A percentile compares a stretch with the other conserved stretches of the same genome.
phyloP scores from a whole-genome alignment of 2,888 invertebrate species.

The Syrphus vitripennis region DNA sequence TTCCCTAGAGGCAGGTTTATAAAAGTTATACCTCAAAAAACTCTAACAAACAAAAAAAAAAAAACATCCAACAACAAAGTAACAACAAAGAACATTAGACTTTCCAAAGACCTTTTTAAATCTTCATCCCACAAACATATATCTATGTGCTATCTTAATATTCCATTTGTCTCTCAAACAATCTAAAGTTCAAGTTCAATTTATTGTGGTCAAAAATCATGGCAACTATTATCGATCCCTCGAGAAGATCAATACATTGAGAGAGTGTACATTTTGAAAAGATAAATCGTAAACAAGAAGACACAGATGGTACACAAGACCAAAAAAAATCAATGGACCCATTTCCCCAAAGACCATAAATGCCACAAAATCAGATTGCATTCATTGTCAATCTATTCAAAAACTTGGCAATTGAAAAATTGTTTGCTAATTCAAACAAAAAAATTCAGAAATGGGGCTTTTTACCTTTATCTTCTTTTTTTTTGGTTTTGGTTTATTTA shows the following conservation, averaged over 20 bases:
- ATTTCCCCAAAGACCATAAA: not conserved
- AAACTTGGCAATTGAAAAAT: not conserved
- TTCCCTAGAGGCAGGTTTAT: too few species aligned
- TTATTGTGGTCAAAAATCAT: not conserved
- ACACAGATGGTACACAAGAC: not conserved
- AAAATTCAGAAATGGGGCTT: not conserved
- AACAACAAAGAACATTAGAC: too few species aligned
- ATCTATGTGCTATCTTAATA: too few species aligned
- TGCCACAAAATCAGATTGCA: slow-evolving; percentile 2
- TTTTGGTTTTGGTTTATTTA: too few species aligned
- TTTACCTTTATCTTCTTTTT: too few species aligned
- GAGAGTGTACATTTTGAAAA: not conserved
- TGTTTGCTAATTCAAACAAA: slow-evolving; percentile 3
- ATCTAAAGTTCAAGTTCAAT: not conserved
- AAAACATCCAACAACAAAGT: too few species aligned
- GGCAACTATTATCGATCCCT: not conserved
- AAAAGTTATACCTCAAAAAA: too few species aligned
- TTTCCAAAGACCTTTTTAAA: too few species aligned
- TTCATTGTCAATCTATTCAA: slow-evolving; percentile 22
- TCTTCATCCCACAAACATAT: too few species aligned
- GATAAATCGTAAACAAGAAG: not conserved
- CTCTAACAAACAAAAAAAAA: too few species aligned
- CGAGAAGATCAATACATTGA: not conserved
- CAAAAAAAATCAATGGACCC: not conserved
- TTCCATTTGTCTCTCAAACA: not conserved